Evolutionary conservation across 2,113 vertebrate species (phyloP).

Genomic region (Anguilla japonica): DNA sequence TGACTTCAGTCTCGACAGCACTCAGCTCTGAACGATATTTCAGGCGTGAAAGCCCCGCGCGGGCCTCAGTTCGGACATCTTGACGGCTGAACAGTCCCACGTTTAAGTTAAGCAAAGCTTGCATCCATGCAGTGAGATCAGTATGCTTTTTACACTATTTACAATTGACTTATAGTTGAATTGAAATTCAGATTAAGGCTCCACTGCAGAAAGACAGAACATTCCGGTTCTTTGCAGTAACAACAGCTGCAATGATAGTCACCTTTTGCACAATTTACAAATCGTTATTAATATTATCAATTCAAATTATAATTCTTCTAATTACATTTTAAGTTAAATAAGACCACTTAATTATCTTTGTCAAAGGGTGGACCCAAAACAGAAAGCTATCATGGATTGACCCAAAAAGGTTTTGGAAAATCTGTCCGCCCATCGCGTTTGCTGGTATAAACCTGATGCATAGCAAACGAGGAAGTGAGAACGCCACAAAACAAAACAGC

Average conservation of each 20-base stretch:
- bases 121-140: constrained; percentile 84
- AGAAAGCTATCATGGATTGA: constrained; percentile 40
- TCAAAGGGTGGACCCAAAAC: constrained; percentile 59
- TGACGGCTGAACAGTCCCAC: constrained; percentile 45
- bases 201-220: constrained; percentile 59
- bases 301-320: constrained; percentile 57
- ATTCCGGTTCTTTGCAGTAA: constrained; percentile 55
- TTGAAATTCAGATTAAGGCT: constrained; percentile 74
- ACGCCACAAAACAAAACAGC: constrained; percentile 20
- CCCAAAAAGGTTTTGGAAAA: constrained; percentile 23
- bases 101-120: constrained; percentile 78
- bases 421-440: constrained; percentile 64
- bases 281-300: constrained; percentile 64
- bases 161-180: constrained; percentile 76
- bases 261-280: constrained; percentile 75
- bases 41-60: constrained; percentile 17
- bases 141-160: constrained; percentile 88
- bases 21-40: constrained; percentile 27
- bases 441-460: constrained; percentile 71
- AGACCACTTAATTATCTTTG: constrained; percentile 74
- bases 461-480: constrained; percentile 67
- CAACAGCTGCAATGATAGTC: constrained; percentile 84
- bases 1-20: constrained; percentile 22
- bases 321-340: constrained; percentile 66
- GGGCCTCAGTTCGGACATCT: constrained; percentile 20